Evolutionary conservation across 2,888 invertebrate species (phyloP), one percentile per base, ranked within the genome.

Genomic region (Zelleria hepariella): DNA sequence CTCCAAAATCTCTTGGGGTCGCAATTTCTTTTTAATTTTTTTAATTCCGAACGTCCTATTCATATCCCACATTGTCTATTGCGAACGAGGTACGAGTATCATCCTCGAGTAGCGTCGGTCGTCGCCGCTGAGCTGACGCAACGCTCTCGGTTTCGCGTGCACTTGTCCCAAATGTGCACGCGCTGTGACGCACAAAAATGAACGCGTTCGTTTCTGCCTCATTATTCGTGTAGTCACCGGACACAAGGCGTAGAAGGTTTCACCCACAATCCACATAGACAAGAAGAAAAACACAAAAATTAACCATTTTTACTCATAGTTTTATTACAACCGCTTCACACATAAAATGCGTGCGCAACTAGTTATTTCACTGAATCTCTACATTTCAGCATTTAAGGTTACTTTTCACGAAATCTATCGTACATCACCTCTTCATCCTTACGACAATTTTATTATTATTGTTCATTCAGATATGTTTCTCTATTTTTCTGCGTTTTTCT

Each of bases 81-180:
- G 76, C 78, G 74, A 24, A 72, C 78, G 72, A 79, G 73, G 68
- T 67, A 74, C 69, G 74, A 67, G 76, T 72, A 73, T 80, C 75
- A 80, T 80, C 77, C 74, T 76, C 70, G 67, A 64, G 59, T 26
- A 26, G 49, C 26, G 54, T 24, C 23, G 18, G 26, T n/a, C n/a
- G n/a, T n/a, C 15, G 21, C 49, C 15, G 42, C 23, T 24, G 27
- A 55, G 52, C 68, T 86, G 80, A 81, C 75, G 86, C 86, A 80
- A 78, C 77, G 78, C 79, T 84, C 84, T 84, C 80, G 80, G 86
- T 87, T 86, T 87, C 85, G 80, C 78, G 78, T 86, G 86, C 84
- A 80, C 87, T 87, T 87, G 88, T 82, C 77, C 88, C 75, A 70
- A 73, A 86, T 88, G 86, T 80, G 79, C 74, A 84, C 73, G 62